Conservation (phyloP, 1,140 invertebrate species). For the Zaprionus tsacasi region DNA sequence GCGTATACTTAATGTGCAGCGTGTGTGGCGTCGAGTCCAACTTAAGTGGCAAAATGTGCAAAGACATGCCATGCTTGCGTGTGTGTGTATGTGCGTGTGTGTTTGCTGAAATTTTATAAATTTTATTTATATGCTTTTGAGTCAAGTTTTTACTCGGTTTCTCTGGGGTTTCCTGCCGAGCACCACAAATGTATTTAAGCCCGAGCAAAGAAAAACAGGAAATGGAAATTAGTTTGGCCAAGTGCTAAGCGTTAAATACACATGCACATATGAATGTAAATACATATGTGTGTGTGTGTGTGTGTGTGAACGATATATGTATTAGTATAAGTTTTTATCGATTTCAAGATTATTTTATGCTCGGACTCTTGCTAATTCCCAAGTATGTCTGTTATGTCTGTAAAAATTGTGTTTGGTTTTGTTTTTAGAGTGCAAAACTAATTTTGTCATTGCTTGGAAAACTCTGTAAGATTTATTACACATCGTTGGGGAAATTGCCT, state of each 20-base stretch:
- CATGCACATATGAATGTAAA: neutral
- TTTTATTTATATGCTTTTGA: constrained; percentile 38
- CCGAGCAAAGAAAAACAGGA: constrained; percentile 18
- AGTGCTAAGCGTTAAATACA: constrained; percentile 28
- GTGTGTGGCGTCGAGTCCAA: constrained; percentile 31
- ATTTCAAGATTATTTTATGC: neutral
- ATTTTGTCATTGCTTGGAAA: neutral
- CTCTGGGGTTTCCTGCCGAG: constrained; percentile 10
- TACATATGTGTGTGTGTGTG: neutral
- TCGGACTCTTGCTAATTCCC: neutral
- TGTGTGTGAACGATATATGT: neutral
- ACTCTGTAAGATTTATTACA: neutral
- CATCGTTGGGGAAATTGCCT: neutral
- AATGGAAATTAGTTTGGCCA: constrained; percentile 39
- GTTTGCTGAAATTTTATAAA: constrained; percentile 28
- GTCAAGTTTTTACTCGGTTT: constrained; percentile 35
- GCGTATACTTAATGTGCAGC: constrained; percentile 50
- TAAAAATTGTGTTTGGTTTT: neutral
- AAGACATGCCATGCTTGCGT: neutral
- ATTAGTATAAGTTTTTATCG: neutral
- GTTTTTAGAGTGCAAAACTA: neutral
- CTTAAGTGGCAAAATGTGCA: constrained; percentile 37
- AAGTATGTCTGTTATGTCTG: neutral
- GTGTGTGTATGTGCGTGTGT: constrained; percentile 14
- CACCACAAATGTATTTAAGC: constrained; percentile 40